Evolutionary conservation across 2,113 vertebrate genomes (phyloP), one percentile per base, ranked within the genome.

Genomic region (Tauraco erythrolophus): DNA sequence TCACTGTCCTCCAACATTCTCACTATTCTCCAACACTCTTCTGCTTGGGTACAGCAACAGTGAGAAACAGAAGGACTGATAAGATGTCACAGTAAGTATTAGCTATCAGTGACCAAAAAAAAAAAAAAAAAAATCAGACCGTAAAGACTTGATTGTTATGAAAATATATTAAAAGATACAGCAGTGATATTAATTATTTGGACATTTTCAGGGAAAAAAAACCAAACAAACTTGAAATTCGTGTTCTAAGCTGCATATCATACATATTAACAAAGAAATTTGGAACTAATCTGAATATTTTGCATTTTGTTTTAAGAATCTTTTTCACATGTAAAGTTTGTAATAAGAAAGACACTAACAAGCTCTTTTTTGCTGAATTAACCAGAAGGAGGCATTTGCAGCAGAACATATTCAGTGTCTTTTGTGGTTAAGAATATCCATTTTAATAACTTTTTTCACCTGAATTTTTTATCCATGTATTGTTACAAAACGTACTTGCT

Each of bases 251-350:
- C 50, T 8, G 19, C 92, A 92, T 84, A 88, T 96, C 71, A 89
- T 94, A 79, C 84, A 95, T 96, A 92, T 92, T 94, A 97, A 97
- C 92, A 97, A 88, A 93, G 88, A 86, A 90, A 97, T 94, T 92
- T 95, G 83, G 64, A 97, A 81, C 66, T 84, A 53, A 97, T 92
- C 91, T 89, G 76, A 94, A 91, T 97, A 95, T 91, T 95, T 90
- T 94, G 68, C 64, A 65, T 75, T 94, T 93, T 93, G 68, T 82
- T 85, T 89, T 95, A 96, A 94, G 79, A 81, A 96, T 68, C 19
- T 80, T 89, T 95, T 94, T 75, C 70, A 58, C 57, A 28, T 60
- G 9, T 62, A 71, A 90, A 64, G 61, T 64, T 53, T 94, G 30
- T 37, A 69, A 43, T 33, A 91, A 62, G 58, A 89, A 39, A 81